Conservation (phyloP, 1,140 invertebrate genomes). For the Caerostris extrusa region DNA sequence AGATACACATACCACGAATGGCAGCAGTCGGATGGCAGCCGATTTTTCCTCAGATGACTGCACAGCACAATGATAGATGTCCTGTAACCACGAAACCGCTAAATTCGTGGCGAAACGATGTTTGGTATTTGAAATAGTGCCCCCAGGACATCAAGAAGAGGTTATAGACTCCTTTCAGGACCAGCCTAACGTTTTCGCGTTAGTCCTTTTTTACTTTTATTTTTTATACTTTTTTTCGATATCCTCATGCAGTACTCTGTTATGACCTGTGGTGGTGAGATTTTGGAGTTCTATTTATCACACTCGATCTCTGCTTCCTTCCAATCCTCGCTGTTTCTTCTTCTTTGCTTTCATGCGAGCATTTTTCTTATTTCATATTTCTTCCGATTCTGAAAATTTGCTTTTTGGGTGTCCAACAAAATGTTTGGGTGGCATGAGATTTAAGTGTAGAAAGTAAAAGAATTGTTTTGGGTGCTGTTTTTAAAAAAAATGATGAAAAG, state of each 20-base stretch:
- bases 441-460: no score
- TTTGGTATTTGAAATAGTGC: conserved; percentile 55
- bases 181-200: background rate
- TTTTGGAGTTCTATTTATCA: conserved; percentile 17
- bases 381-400: no score
- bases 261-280: conserved; percentile 2
- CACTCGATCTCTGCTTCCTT: background rate
- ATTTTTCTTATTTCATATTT: no score
- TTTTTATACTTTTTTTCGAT: no score
- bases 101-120: conserved; percentile 49
- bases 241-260: background rate
- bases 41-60: conserved; percentile 63
- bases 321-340: no score
- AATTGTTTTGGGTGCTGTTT: no score
- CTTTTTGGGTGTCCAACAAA: no score
- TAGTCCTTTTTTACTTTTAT: background rate
- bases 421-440: no score
- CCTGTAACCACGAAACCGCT: conserved; percentile 9
- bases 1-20: conserved; percentile 49
- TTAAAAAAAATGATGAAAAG: no score
- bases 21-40: conserved; percentile 27
- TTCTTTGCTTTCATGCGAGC: no score
- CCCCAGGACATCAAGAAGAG: conserved; percentile 47
- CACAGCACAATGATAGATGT: conserved; percentile 68
- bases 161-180: conserved; percentile 18